phyloP scores from a whole-genome alignment of 2,113 vertebrate species.

The Echinops telfairi region DNA sequence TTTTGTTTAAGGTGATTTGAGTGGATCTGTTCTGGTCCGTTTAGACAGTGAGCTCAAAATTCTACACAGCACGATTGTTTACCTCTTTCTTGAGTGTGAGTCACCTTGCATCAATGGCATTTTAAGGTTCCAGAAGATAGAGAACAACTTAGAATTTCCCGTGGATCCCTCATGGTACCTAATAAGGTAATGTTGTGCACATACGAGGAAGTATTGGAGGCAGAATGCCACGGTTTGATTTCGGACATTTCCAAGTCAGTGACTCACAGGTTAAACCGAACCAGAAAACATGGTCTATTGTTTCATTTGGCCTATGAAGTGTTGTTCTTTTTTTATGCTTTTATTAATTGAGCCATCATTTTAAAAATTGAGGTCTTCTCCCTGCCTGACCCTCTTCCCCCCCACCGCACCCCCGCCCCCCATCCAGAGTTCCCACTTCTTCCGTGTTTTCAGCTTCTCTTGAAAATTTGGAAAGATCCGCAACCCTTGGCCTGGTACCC shows the following conservation, averaged over 20 bases:
- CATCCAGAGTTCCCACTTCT: neutral
- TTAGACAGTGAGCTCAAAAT: neutral
- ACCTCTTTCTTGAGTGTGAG: constrained; percentile 37
- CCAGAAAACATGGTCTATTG: constrained; percentile 14
- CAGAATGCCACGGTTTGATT: neutral
- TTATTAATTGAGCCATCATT: constrained; percentile 1
- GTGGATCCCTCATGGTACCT: neutral
- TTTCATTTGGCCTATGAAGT: constrained; percentile 5
- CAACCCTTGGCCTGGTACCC: constrained; percentile 22
- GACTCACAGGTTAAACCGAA: neutral
- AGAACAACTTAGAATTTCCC: constrained; percentile 16
- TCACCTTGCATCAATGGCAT: neutral
- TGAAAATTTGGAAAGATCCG: constrained; percentile 22
- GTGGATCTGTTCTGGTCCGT: neutral
- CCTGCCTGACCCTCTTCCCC: no score
- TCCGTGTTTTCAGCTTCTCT: constrained; percentile 32
- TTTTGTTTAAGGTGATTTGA: constrained; percentile 42
- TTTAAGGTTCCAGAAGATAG: constrained; percentile 24
- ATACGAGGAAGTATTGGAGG: neutral
- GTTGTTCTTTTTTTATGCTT: neutral
- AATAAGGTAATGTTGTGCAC: neutral
- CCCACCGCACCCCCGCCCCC: no score
- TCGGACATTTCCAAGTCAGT: constrained; percentile 21
- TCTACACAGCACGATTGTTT: neutral
- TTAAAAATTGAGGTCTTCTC: neutral